Evolutionary conservation across 2,797 vertebrate genomes (phyloP), one percentile per base, ranked within the genome.

Genomic region (Sternotherus odoratus): DNA sequence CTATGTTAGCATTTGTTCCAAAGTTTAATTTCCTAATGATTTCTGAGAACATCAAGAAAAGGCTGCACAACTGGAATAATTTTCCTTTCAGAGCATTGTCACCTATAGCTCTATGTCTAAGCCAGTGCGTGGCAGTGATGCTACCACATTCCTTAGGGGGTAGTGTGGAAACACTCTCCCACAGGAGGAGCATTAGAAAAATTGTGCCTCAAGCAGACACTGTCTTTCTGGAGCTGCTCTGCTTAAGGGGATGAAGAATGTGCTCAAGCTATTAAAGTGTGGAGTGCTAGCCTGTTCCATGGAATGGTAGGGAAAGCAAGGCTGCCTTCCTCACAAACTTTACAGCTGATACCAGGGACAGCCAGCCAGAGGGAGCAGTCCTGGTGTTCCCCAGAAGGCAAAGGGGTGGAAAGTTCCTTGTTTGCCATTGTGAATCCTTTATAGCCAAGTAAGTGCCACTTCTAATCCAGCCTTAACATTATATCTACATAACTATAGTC

Each of bases 1-100:
- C 69, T 95, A 30, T 85, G 87, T 88, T 97, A 86, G 87, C 54
- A 50, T 87, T 93, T 96, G 79, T 94, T 96, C 79, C 50, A 91
- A 94, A 94, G 80, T 93, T 97, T 93, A 94, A 95, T 96, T 95
- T 97, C 89, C 93, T 96, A 95, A 89, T 69, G 13, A 63, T 93
- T 83, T 90, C 77, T 90, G 56, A 91, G 74, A 94, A 90, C 79
- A 91, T 87, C 78, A 95, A 89, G 53, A 80, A 87, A 89, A 93
- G 39, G 50, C 75, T 87, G 51, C 87, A 54, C 33, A 94, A 57
- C 39, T 89, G 24, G 74, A 82, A 87, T 96, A 0, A 87, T 93
- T 92, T 92, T 96, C 77, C 86, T 85, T 91, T 94, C 33, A 69
- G 85, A 86, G 36, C 78, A 49, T 57, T 83, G 77, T 86, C 30